Evolutionary conservation across 2,113 vertebrate species (phyloP).

Genomic region (Agapornis roseicollis): DNA sequence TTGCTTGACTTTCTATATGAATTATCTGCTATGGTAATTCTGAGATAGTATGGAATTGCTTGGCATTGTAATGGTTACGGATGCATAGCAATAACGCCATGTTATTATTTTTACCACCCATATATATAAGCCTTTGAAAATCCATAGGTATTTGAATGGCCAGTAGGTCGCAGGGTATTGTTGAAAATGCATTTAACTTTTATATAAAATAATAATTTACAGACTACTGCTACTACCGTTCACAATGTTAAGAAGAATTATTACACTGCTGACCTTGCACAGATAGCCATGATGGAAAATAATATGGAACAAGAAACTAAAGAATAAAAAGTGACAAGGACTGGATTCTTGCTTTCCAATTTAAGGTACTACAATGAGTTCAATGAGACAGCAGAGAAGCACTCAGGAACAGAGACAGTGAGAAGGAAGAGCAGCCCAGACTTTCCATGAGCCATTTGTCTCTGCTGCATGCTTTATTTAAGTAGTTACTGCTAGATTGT

Average conservation of each 20-base stretch:
- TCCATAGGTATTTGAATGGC: not conserved
- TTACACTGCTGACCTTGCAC: not conserved
- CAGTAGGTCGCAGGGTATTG: not conserved
- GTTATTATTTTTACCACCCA: not conserved
- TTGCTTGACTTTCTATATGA: too few species aligned
- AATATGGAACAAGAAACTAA: not conserved
- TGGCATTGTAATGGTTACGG: too few species aligned
- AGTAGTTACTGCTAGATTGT: not conserved
- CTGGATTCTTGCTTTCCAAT: not conserved
- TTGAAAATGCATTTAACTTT: not conserved
- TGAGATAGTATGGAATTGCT: too few species aligned
- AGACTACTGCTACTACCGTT: not conserved
- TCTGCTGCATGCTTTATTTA: not conserved
- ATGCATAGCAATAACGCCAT: too few species aligned
- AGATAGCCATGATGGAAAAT: not conserved
- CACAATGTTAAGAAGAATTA: not conserved
- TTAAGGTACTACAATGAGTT: rapidly evolving
- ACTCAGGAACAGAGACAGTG: not conserved
- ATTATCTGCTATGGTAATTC: too few species aligned
- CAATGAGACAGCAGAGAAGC: not conserved
- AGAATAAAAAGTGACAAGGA: not conserved
- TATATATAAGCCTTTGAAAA: not conserved
- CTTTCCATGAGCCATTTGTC: not conserved
- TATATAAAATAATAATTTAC: not conserved
- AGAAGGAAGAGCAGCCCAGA: not conserved